Conservation (phyloP, 2,888 invertebrate genomes). For the Isoperla grammatica region DNA sequence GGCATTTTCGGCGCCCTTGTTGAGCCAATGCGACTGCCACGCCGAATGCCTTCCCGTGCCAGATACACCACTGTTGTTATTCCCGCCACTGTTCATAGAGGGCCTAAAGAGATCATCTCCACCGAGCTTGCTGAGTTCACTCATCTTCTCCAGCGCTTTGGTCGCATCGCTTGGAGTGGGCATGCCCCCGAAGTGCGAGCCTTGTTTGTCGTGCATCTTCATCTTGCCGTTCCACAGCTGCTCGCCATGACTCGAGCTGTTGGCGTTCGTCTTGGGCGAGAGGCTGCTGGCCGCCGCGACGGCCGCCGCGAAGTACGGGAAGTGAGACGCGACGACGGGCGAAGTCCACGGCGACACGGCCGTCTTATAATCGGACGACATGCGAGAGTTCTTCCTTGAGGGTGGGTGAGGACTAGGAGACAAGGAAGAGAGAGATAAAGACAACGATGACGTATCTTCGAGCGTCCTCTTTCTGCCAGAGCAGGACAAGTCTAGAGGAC, state of each 20-base stretch:
- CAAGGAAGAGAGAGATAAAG: constrained; percentile 14
- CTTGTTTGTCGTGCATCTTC: constrained; percentile 55
- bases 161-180: constrained; percentile 69
- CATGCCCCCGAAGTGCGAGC: constrained; percentile 28
- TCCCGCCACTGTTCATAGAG: constrained; percentile 47
- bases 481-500: constrained; percentile 71
- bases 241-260: constrained; percentile 37
- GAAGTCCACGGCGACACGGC: constrained; percentile 72
- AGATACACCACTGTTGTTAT: constrained; percentile 48
- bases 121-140: constrained; percentile 78
- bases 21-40: constrained; percentile 97
- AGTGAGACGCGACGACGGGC: constrained; percentile 65
- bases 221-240: constrained; percentile 73
- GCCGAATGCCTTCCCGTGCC: constrained; percentile 69
- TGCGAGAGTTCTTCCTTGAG: constrained; percentile 33
- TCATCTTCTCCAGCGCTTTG: constrained; percentile 87
- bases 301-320: constrained; percentile 76
- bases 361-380: constrained; percentile 57
- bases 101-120: constrained; percentile 70
- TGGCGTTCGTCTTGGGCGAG: constrained; percentile 62
- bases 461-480: constrained; percentile 66
- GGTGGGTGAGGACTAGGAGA: constrained; percentile 27
- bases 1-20: constrained; percentile 91
- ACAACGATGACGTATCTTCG: constrained; percentile 49
- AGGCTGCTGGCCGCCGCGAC: constrained; percentile 66